Evolutionary conservation across 1,140 invertebrate species (phyloP), one percentile per base, ranked within the genome.

Genomic region (Drosophila subobscura): DNA sequence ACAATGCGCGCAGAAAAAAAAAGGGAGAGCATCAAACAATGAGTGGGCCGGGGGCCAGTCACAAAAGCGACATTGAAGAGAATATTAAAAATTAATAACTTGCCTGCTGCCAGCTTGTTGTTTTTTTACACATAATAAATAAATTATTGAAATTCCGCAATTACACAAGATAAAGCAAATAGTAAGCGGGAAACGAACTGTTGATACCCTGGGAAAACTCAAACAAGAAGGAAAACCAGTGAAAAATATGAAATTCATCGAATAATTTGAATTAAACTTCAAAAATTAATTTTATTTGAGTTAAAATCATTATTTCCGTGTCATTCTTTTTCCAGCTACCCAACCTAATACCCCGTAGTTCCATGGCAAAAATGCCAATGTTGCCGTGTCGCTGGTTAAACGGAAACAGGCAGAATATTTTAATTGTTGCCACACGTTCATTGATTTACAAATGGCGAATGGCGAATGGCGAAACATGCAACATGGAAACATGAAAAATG

Each of bases 141-240:
- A 85, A 86, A 75, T 86, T 73, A 86, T 88, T 88, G 70, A 88
- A 88, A 86, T 86, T 88, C 81, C 83, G 72, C 84, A 85, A 85
- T 85, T 86, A 81, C 56, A 57, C 56, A 60, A 73, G 71, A 73
- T 79, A 79, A 78, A 72, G 46, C 45, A 68, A 73, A 40, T 20
- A 44, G 22, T 33, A 29, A 10, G 3, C 5, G 2, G n/a, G 3
- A 3, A 29, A 14, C 52, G 40, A 51, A 20, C 14, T 2, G 7
- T 23, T 5, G 4, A 1, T 61, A 40, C 40, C 40, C 45, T 33
- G 14, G 20, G 33, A 8, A 5, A 20, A n/a, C 12, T 0, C 22
- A 61, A 5, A 20, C 16, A 20, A 20, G 1, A 0, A 20, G 16
- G 16, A 20, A 20, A 6, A 1, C 5, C 25, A 27, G 5, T 27